Conservation (phyloP, 2,113 vertebrate species). For the Macroglossus sobrinus region DNA sequence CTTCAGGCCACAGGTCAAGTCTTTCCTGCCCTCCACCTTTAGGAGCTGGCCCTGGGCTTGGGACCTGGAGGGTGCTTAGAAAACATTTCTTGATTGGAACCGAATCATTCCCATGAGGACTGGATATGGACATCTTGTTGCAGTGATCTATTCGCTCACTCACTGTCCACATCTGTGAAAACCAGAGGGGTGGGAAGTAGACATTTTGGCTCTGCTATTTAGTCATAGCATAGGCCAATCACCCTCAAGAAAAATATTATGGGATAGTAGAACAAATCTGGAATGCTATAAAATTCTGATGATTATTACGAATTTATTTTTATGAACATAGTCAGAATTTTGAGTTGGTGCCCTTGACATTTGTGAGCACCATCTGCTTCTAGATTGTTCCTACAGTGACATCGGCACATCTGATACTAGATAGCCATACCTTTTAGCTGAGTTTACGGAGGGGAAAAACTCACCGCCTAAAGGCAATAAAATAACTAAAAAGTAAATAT, state of each 20-base stretch:
- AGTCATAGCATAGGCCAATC: background rate
- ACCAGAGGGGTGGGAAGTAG: background rate
- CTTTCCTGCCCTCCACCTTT: background rate
- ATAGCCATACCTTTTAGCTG: background rate
- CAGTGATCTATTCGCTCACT: rapidly evolving
- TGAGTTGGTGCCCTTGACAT: background rate
- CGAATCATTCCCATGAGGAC: background rate
- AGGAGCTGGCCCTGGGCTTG: background rate
- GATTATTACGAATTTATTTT: background rate
- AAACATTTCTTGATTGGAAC: background rate
- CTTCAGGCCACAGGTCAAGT: background rate
- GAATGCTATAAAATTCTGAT: background rate
- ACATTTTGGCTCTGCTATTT: background rate
- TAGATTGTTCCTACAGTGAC: background rate
- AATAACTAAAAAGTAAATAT: background rate
- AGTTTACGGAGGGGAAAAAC: background rate
- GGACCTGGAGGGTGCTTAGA: background rate
- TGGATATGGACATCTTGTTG: background rate
- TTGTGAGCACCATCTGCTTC: background rate
- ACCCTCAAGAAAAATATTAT: background rate
- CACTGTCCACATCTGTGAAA: background rate
- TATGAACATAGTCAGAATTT: background rate
- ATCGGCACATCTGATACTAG: background rate
- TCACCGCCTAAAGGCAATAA: background rate
- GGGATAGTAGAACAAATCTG: background rate